Conservation (phyloP, 2,888 invertebrate genomes). For the Pachydiplax longipennis region DNA sequence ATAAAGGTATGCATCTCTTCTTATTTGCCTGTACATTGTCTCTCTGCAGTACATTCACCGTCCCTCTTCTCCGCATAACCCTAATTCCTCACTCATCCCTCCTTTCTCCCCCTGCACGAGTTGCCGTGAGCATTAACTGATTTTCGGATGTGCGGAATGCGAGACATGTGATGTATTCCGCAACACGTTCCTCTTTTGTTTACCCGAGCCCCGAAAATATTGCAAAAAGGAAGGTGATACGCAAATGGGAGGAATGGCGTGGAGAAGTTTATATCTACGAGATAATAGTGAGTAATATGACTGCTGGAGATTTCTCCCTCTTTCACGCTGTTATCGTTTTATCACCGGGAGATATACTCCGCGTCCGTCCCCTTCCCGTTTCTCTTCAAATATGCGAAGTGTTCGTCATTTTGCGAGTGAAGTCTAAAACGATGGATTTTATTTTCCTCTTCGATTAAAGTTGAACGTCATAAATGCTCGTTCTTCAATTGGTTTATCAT, state of each 20-base stretch:
- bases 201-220: neutral
- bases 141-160: conserved; percentile 37
- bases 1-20: too few species aligned
- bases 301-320: neutral
- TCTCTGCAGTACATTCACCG: neutral
- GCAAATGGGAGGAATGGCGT: neutral
- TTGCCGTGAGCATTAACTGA: conserved; percentile 23
- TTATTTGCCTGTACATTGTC: too few species aligned
- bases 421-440: neutral
- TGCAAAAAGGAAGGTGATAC: neutral
- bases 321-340: neutral
- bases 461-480: neutral
- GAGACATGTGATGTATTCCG: conserved; percentile 33
- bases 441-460: neutral
- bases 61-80: neutral
- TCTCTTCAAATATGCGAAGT: neutral
- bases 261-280: neutral
- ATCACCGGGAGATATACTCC: neutral
- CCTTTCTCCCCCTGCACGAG: neutral
- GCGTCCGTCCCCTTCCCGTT: neutral
- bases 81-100: neutral
- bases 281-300: conserved; percentile 4
- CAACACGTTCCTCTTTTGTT: conserved; percentile 26
- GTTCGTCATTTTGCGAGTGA: neutral
- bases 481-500: too few species aligned